A percentile compares a stretch with the other conserved stretches of the same genome.
These are phyloP conservation scores for Barypeithes pellucidus DNA, from an alignment of 2,888 invertebrate genomes.

Conservation along the genomic window DNA sequence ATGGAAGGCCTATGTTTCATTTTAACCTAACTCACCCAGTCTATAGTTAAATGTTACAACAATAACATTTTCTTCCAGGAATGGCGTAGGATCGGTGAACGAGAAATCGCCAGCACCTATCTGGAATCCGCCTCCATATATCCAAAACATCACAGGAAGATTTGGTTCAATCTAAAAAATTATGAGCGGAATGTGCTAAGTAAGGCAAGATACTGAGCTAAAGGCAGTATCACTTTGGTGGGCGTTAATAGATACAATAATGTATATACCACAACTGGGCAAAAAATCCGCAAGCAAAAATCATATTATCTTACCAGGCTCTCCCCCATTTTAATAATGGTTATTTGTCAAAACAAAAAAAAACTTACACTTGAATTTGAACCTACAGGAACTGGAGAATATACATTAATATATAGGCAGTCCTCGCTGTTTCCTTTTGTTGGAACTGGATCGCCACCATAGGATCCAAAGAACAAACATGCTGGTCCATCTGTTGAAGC, in stretches of 20 bases:
- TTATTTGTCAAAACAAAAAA: neutral
- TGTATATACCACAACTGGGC: too few species aligned
- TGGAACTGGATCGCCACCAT: slow-evolving; percentile 36
- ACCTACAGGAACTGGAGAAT: slow-evolving; percentile 47
- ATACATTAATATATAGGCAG: slow-evolving; percentile 57
- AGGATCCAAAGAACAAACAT: slow-evolving; percentile 51
- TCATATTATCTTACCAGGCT: too few species aligned
- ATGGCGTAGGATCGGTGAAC: slow-evolving; percentile 63
- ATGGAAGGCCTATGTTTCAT: neutral
- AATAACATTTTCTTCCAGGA: slow-evolving; percentile 65
- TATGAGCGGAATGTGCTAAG: too few species aligned
- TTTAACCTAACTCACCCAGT: slow-evolving; percentile 49
- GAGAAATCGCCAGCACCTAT: slow-evolving; percentile 61
- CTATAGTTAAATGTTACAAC: slow-evolving; percentile 61
- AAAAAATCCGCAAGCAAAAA: too few species aligned
- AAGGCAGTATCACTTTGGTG: too few species aligned
- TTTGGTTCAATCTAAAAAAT: slow-evolving; percentile 19
- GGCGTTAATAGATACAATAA: too few species aligned
- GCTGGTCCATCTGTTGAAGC: slow-evolving; percentile 53
- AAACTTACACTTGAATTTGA: slow-evolving; percentile 27
- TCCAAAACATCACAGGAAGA: slow-evolving; percentile 67
- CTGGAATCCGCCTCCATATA: slow-evolving; percentile 69
- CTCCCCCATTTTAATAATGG: too few species aligned
- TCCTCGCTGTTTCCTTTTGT: slow-evolving; percentile 56
- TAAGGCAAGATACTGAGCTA: too few species aligned